Evolutionary conservation across 2,113 vertebrate genomes (phyloP), one percentile per base, ranked within the genome.

Genomic region (Gila orcuttii): DNA sequence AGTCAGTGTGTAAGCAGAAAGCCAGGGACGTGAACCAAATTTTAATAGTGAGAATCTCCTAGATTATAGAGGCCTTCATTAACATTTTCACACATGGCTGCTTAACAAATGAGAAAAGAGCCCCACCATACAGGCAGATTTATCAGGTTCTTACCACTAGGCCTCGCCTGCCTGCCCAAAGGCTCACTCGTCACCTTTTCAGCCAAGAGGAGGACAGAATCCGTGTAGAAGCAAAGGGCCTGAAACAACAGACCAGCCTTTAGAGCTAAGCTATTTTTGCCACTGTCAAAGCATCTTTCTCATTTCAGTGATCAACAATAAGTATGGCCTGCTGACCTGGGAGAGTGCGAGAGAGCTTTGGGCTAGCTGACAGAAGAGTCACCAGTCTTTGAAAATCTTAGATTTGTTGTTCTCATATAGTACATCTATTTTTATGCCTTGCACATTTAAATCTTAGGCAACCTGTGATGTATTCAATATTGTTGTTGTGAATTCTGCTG

Each of bases 61-160:
- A 92, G 96, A 95, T 97, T 95, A 95, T 94, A 94, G 95, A 95
- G 96, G 94, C 96, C 96, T 97, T 98, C 97, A 96, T 98, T 98
- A 97, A 96, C 97, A 96, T 98, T 97, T 99, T 96, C 97, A 98
- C 96, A 96, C 97, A 96, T 91, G 94, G 94, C 96, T 96, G 97
- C 93, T 96, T 96, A 95, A 95, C 96, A 96, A 96, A 97, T 96
- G 96, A 97, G 96, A 95, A 96, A 96, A 95, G 95, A 96, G 95
- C 95, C 95, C 95, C 94, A 93, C 94, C 92, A 92, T 93, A 91
- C 91, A 85, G 50, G 91, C 93, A 94, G 96, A 96, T 97, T 96
- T 95, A 96, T 95, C 87, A 83, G 52, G 15, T 64, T 75, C 68
- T 86, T 68, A 57, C 88, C 76, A 83, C 73, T 74, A 80, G 85